Evolutionary conservation across 2,797 vertebrate genomes (phyloP), one percentile per base, ranked within the genome.

Genomic region (Crocidura indochinensis): DNA sequence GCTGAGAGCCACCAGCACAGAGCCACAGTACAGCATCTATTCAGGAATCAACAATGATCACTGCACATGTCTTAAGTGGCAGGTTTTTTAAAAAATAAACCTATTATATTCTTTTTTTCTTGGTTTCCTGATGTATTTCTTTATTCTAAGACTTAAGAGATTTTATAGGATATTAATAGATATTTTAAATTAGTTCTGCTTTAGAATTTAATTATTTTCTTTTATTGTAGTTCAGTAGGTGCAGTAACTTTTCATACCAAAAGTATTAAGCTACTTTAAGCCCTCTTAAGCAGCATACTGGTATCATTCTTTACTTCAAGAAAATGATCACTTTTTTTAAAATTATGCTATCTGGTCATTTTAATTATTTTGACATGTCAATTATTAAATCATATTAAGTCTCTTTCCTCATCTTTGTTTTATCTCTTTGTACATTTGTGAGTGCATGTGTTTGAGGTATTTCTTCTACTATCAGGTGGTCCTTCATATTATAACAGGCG

Each of bases 111-210:
- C 80, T 64, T 94, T 12, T 53, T 44, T 69, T 84, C n/a, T 69
- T 27, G 10, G 14, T 84, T 77, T 82, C n/a, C 60, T 71, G 19
- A 8, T 53, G 72, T 38, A 1, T 19, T 82, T 60, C 20, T 60
- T 62, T 14, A 69, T 80, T 92, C 60, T 69, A 60, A 65, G 31
- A 90, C 10, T 62, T 84, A 71, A 60, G 27, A 38, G 60, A 74
- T n/a, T 85, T 81, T 80, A 15, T 20, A 15, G 56, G 15, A 60
- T 17, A 20, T 20, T 17, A 60, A 22, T 60, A 60, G 56, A 60
- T 20, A 60, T 60, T 60, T 60, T 6, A 60, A 17, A 60, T 60
- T 20, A 19, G 53, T 68, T 65, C 27, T 60, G 49, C 4, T 8
- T 80, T 60, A 3, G 12, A 31, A 2, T 10, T 75, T 29, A 26